Conservation (phyloP, 1,140 invertebrate genomes). For the Pogonus chalceus region DNA sequence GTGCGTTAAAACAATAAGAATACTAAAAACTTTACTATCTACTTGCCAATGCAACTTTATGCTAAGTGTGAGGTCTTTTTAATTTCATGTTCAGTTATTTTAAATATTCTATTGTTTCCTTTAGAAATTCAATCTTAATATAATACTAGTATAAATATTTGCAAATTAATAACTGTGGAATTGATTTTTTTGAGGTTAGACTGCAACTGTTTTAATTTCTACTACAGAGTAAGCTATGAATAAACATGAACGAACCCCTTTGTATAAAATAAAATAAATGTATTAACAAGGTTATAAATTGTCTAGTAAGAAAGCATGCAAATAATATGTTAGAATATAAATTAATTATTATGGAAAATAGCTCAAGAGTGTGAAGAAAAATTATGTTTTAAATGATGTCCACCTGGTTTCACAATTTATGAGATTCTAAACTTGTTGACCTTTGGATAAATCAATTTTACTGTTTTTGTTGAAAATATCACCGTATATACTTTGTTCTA, state of each 20-base stretch:
- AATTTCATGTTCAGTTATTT: not conserved
- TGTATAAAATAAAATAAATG: not conserved
- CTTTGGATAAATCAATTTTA: not conserved
- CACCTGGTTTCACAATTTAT: not conserved
- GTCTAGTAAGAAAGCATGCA: not conserved
- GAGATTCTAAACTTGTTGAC: not conserved
- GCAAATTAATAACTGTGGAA: not conserved
- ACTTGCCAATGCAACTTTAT: not conserved
- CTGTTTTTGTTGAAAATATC: too few relatives aligned
- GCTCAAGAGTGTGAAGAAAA: not conserved
- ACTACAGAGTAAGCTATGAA: too few relatives aligned
- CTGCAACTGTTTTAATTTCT: too few relatives aligned
- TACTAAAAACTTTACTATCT: too few relatives aligned
- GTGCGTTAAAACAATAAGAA: not conserved
- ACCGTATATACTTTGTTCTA: too few relatives aligned
- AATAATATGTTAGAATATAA: not conserved
- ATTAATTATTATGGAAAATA: not conserved
- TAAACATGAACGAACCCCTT: too few relatives aligned
- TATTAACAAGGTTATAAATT: not conserved
- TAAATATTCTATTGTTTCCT: not conserved
- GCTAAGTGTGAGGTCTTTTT: not conserved
- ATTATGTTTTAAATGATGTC: too few relatives aligned
- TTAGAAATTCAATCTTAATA: not conserved
- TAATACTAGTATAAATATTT: not conserved
- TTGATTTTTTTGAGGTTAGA: too few relatives aligned